Evolutionary conservation across 2,113 vertebrate species (phyloP).

Genomic region (Periophthalmodon schlosseri): DNA sequence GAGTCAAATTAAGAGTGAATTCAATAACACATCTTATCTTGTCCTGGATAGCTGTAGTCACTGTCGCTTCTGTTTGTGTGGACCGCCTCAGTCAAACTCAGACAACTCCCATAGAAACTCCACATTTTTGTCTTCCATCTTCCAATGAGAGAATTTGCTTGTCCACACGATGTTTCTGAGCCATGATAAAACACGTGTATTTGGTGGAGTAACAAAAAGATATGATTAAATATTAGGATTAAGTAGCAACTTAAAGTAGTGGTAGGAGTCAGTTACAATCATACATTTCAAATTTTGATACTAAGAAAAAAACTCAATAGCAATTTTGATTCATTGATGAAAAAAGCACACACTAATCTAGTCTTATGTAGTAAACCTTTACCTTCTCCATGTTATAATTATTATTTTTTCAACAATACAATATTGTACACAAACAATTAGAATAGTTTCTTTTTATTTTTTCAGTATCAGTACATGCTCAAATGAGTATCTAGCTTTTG

Average conservation of each 20-base stretch:
- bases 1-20: slow-evolving; percentile 50
- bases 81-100: slow-evolving; percentile 29
- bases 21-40: slow-evolving; percentile 40
- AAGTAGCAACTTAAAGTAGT: not conserved
- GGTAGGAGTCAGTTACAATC: not conserved
- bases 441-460: no score
- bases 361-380: no score
- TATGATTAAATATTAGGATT: slow-evolving; percentile 11
- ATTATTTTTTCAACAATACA: no score
- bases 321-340: no score
- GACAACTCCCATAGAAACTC: slow-evolving; percentile 34
- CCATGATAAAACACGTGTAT: slow-evolving; percentile 44
- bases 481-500: no score
- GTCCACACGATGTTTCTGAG: slow-evolving; percentile 26
- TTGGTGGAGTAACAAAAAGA: slow-evolving; percentile 57
- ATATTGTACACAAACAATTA: no score
- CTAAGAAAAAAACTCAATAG: no score
- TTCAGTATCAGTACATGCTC: no score
- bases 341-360: no score
- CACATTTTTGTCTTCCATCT: slow-evolving; percentile 20
- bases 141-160: slow-evolving; percentile 35
- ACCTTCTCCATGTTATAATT: no score
- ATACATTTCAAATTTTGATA: not conserved
- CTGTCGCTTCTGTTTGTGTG: slow-evolving; percentile 12
- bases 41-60: slow-evolving; percentile 33